Conservation (phyloP, 2,113 vertebrate species). For the Hystrix brachyura region DNA sequence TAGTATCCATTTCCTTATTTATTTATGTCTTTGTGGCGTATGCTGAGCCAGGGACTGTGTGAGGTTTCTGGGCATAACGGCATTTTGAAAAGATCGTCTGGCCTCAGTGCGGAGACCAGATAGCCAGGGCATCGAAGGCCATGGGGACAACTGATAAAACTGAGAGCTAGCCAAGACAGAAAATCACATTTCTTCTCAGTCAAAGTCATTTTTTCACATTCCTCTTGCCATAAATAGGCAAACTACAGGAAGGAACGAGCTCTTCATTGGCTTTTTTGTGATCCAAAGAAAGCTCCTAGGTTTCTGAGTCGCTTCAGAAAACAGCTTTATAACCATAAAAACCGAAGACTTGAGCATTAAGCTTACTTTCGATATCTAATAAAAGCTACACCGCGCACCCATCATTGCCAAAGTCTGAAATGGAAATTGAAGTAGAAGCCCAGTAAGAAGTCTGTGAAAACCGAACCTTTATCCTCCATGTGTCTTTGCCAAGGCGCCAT, state of each 20-base stretch:
- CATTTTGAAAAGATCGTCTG: background rate
- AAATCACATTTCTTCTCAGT: background rate
- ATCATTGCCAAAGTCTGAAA: slow-evolving; percentile 2
- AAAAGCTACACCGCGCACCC: background rate
- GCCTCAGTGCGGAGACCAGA: background rate
- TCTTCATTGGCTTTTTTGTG: background rate
- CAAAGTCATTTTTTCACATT: background rate
- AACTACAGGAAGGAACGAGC: background rate
- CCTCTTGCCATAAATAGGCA: slow-evolving; percentile 15
- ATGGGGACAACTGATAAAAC: background rate
- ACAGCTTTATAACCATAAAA: slow-evolving; percentile 15
- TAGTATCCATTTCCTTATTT: background rate
- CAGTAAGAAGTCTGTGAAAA: background rate
- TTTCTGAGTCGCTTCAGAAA: slow-evolving; percentile 63
- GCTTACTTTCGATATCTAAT: slow-evolving; percentile 57
- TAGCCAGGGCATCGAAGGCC: background rate
- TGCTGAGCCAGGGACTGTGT: background rate
- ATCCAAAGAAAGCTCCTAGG: background rate
- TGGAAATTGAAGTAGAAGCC: background rate
- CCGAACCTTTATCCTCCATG: background rate
- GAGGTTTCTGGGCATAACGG: background rate
- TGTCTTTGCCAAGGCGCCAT: too few species aligned
- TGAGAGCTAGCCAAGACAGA: background rate
- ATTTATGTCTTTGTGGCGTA: background rate
- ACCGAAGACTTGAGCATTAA: slow-evolving; percentile 18